phyloP scores from a whole-genome alignment of 2,797 vertebrate genomes.

The Orestias chungarensis region DNA sequence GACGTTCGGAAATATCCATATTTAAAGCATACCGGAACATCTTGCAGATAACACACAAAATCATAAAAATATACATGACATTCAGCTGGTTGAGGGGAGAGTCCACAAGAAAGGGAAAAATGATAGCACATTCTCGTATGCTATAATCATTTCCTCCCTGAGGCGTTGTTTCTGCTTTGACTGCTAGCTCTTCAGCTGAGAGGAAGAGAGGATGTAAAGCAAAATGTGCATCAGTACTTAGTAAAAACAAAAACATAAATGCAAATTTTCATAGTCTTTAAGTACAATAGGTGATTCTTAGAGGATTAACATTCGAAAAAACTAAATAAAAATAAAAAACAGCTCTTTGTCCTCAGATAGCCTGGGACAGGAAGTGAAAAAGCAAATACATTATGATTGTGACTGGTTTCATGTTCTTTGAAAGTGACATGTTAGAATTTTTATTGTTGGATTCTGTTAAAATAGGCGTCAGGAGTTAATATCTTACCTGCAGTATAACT shows the following conservation, averaged over 20 bases:
- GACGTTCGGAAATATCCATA: slow-evolving; percentile 50
- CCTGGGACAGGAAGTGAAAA: slow-evolving; percentile 49
- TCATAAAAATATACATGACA: slow-evolving; percentile 56
- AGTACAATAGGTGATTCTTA: not conserved
- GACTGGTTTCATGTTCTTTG: slow-evolving; percentile 36
- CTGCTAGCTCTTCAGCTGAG: slow-evolving; percentile 67
- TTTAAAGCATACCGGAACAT: slow-evolving; percentile 29
- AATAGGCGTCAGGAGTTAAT: not conserved
- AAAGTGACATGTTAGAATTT: not conserved
- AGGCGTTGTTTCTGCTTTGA: slow-evolving; percentile 58
- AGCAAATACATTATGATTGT: slow-evolving; percentile 28
- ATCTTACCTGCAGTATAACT: not conserved
- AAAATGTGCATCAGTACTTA: slow-evolving; percentile 52
- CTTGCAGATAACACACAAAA: slow-evolving; percentile 60
- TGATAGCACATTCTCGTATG: slow-evolving; percentile 78
- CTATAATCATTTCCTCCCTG: slow-evolving; percentile 76
- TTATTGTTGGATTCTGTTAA: not conserved
- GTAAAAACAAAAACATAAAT: slow-evolving; percentile 23
- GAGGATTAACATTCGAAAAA: not conserved
- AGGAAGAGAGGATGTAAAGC: slow-evolving; percentile 53
- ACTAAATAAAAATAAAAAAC: slow-evolving; percentile 18
- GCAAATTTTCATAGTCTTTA: slow-evolving; percentile 9
- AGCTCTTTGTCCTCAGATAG: slow-evolving; percentile 30
- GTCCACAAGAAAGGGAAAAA: slow-evolving; percentile 57
- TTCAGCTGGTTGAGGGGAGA: slow-evolving; percentile 45